Percentiles rank a stretch among this genome's conserved stretches.
phyloP scores from a whole-genome alignment of 2,113 vertebrate genomes.

The Pavo muticus region DNA sequence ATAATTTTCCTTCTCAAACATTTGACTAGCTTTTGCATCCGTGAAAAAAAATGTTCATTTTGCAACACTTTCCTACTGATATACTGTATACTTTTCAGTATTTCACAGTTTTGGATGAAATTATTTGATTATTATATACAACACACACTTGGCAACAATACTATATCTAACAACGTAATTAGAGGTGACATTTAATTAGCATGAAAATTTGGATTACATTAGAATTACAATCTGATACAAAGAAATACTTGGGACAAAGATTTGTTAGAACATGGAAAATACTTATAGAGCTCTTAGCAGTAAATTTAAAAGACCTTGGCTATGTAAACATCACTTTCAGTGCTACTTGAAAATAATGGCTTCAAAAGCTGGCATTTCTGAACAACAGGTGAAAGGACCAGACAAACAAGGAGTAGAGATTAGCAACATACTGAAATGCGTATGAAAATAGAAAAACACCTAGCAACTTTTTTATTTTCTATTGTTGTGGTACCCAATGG shows the following conservation, averaged over 20 bases:
- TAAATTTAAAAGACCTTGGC: background rate
- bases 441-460: constrained; percentile 19
- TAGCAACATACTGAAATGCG: constrained; percentile 36
- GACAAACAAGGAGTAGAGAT: constrained; percentile 42
- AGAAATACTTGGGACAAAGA: background rate
- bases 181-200: background rate
- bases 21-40: background rate
- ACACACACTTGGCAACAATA: background rate
- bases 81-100: background rate
- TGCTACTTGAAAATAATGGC: background rate
- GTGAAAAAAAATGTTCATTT: background rate
- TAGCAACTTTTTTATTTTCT: background rate
- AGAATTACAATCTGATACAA: background rate
- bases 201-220: background rate
- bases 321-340: background rate
- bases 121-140: background rate
- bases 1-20: background rate
- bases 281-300: background rate
- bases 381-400: background rate
- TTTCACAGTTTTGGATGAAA: background rate
- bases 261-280: background rate
- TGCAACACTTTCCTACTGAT: background rate
- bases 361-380: background rate
- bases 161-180: background rate
- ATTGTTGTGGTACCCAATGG: constrained; percentile 28